Conservation (phyloP, 2,888 invertebrate species). For the Punctoribates punctum region DNA sequence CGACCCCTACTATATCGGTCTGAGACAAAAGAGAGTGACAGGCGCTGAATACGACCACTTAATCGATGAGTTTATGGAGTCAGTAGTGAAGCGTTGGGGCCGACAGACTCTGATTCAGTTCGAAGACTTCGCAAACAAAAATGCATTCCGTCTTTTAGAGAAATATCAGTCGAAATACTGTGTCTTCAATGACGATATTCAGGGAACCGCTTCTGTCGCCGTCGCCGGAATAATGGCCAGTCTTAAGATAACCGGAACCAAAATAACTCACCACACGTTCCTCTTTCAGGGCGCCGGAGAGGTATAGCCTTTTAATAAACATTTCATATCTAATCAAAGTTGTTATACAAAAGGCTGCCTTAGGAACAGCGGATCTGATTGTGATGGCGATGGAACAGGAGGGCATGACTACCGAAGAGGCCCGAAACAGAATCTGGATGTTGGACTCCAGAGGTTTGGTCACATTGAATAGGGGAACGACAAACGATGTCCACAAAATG, state of each 20-base stretch:
- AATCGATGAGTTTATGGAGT: constrained; percentile 94
- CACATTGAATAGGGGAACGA: constrained; percentile 59
- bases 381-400: constrained; percentile 88
- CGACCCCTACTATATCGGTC: constrained; percentile 92
- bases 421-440: constrained; percentile 81
- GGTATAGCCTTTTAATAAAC: constrained; percentile 57
- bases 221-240: constrained; percentile 88
- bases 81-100: constrained; percentile 65
- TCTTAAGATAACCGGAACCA: constrained; percentile 73
- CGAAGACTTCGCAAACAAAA: constrained; percentile 97
- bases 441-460: constrained; percentile 94
- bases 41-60: constrained; percentile 86
- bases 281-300: constrained; percentile 97
- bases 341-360: constrained; percentile 64
- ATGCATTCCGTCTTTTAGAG: constrained; percentile 87
- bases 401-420: constrained; percentile 70
- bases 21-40: constrained; percentile 74
- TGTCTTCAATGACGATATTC: constrained; percentile 97
- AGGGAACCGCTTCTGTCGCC: constrained; percentile 81
- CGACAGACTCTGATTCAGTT: constrained; percentile 66
- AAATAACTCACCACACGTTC: constrained; percentile 75
- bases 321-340: constrained; percentile 44
- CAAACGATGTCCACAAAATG: constrained; percentile 66
- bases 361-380: constrained; percentile 89
- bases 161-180: constrained; percentile 85